Evolutionary conservation across 2,797 vertebrate species (phyloP), one percentile per base, ranked within the genome.

Genomic region (Enteromius trimaculatus): DNA sequence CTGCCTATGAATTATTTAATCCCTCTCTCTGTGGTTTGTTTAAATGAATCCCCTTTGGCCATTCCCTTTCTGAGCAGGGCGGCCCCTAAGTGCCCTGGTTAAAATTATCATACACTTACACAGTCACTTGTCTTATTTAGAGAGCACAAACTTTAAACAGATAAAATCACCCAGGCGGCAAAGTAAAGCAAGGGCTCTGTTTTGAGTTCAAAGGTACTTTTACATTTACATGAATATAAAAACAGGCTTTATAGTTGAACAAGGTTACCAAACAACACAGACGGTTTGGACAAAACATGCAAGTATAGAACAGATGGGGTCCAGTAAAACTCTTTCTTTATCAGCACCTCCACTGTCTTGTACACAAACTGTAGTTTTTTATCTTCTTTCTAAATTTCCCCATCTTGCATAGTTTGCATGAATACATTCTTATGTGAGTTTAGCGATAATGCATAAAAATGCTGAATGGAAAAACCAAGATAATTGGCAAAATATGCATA

Each of bases 1-100:
- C 79, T 21, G 21, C 81, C 74, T 80, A 79, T 92, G 84, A 93
- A 93, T 93, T 87, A 92, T 93, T 93, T 87, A 92, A 87, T 85
- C 62, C 86, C 87, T 86, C 84, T 84, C 84, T 55, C 80, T 72
- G 76, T 75, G 78, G 85, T 87, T 81, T 88, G 88, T 92, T 89
- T 86, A 87, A 91, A 89, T 31, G 88, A 91, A 89, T 85, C 87
- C 87, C 37, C 90, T 86, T 82, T 88, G 81, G 71, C 84, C 87
- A 75, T 79, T 76, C 74, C 79, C 87, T 81, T 17, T 58, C 79
- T 68, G 83, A 77, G 69, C 79, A 72, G 87, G 79, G 85, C 75
- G 71, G 81, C 58, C 58, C 84, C 88, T 89, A 86, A 91, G 88
- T 82, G 86, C 85, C 7, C 26, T 72, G 89, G 85, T 85, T 84